phyloP scores from a whole-genome alignment of 2,797 vertebrate species.

The Microchirus variegatus region DNA sequence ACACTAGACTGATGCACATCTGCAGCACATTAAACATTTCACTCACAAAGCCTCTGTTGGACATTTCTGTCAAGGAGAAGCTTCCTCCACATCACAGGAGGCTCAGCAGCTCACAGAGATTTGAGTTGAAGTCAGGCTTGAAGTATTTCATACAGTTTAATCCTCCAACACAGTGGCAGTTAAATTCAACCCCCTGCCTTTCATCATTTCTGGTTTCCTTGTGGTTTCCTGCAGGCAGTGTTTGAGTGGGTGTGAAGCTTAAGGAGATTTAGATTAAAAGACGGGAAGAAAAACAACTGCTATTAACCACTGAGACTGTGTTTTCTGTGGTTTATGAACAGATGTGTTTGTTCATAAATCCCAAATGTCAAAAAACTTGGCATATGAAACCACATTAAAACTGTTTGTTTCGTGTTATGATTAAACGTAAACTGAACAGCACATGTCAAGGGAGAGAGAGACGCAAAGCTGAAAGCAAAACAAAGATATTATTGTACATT shows the following conservation, averaged over 20 bases:
- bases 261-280: background rate
- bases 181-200: background rate
- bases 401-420: background rate
- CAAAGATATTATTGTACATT: too few relatives aligned
- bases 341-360: background rate
- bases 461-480: too few relatives aligned
- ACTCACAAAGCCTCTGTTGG: background rate
- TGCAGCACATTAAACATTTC: constrained; percentile 19
- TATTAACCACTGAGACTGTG: background rate
- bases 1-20: constrained; percentile 1
- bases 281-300: background rate
- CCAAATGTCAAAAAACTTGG: too few relatives aligned
- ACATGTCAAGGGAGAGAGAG: too few relatives aligned
- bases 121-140: background rate
- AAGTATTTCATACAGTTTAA: background rate
- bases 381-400: background rate
- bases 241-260: background rate
- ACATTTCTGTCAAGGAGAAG: background rate
- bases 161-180: background rate
- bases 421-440: too few relatives aligned
- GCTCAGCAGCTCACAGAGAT: background rate
- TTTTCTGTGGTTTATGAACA: background rate
- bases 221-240: background rate
- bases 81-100: background rate
- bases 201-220: background rate